Evolutionary conservation across 2,888 invertebrate genomes (phyloP).

Genomic region (Tromatobia lineatoria): DNA sequence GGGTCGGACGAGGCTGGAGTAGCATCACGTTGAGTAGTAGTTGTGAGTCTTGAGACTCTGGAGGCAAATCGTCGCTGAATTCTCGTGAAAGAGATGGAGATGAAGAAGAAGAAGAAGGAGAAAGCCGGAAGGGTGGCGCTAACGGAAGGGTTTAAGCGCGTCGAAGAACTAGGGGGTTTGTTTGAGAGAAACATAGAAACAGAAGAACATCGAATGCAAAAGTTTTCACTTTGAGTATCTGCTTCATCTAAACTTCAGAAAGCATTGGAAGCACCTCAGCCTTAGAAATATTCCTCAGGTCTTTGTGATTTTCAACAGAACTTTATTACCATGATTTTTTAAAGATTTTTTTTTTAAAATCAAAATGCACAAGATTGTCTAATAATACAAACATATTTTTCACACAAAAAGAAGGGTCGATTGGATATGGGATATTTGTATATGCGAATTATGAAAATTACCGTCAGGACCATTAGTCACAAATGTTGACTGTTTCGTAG

Average conservation of each 20-base stretch:
- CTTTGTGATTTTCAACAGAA: background rate
- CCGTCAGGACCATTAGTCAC: too few relatives aligned
- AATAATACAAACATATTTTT: too few relatives aligned
- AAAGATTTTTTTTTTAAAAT: background rate
- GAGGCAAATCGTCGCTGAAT: constrained; percentile 36
- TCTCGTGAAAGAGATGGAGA: constrained; percentile 17
- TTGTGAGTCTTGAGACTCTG: constrained; percentile 37
- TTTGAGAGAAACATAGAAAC: constrained; percentile 20
- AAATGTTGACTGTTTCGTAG: too few relatives aligned
- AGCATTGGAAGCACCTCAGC: constrained; percentile 2
- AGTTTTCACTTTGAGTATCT: constrained; percentile 17
- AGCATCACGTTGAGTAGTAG: constrained; percentile 19
- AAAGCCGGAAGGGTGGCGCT: constrained; percentile 5
- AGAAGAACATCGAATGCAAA: constrained; percentile 33
- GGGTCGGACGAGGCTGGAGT: constrained; percentile 51
- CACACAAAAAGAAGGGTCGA: too few relatives aligned
- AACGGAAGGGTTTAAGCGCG: background rate
- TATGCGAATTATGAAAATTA: too few relatives aligned
- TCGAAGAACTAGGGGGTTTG: constrained; percentile 13
- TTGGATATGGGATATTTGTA: too few relatives aligned
- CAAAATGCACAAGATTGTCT: background rate
- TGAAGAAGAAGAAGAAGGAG: constrained; percentile 10
- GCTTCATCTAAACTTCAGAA: constrained; percentile 32
- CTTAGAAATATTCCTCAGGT: background rate
- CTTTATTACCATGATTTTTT: background rate